phyloP scores from a whole-genome alignment of 2,888 invertebrate genomes.

The Penaeus monodon region DNA sequence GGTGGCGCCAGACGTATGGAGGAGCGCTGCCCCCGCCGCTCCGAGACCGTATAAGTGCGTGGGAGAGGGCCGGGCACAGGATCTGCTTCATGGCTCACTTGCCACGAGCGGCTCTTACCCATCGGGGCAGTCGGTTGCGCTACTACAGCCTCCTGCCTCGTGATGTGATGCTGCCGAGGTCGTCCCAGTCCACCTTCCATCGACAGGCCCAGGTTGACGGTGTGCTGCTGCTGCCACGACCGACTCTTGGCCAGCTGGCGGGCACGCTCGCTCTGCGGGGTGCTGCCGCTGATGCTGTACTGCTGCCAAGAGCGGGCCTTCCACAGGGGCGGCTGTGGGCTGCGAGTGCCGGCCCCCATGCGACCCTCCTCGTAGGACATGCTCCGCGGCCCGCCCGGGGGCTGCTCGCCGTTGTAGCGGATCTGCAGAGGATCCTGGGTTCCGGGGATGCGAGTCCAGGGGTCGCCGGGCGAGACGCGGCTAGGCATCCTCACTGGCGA shows the following conservation, averaged over 20 bases:
- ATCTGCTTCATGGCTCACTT: constrained; percentile 62
- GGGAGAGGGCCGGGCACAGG: constrained; percentile 59
- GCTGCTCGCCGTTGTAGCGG: constrained; percentile 40
- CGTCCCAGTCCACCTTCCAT: constrained; percentile 32
- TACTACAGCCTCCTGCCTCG: constrained; percentile 55
- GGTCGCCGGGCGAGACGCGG: constrained; percentile 37
- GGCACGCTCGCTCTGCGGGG: constrained; percentile 59
- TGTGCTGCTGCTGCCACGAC: constrained; percentile 60
- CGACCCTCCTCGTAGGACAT: constrained; percentile 57
- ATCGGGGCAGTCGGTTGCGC: constrained; percentile 46
- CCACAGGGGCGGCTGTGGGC: constrained; percentile 54
- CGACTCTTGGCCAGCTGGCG: constrained; percentile 51
- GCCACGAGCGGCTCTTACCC: constrained; percentile 64
- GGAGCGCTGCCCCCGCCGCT: constrained; percentile 55
- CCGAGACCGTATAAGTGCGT: constrained; percentile 61
- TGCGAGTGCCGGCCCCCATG: constrained; percentile 26
- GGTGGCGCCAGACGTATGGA: constrained; percentile 58
- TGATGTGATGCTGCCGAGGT: constrained; percentile 53
- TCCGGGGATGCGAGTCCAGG: constrained; percentile 45
- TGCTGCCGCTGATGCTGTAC: constrained; percentile 49
- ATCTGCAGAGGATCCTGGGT: constrained; percentile 16
- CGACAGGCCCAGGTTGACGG: constrained; percentile 32
- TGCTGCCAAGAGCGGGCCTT: constrained; percentile 65
- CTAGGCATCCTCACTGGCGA: constrained; percentile 51
- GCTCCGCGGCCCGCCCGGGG: constrained; percentile 44